These are phyloP conservation scores for Paralvinella palmiformis DNA, from an alignment of 1,140 invertebrate species.

Conservation along the genomic window DNA sequence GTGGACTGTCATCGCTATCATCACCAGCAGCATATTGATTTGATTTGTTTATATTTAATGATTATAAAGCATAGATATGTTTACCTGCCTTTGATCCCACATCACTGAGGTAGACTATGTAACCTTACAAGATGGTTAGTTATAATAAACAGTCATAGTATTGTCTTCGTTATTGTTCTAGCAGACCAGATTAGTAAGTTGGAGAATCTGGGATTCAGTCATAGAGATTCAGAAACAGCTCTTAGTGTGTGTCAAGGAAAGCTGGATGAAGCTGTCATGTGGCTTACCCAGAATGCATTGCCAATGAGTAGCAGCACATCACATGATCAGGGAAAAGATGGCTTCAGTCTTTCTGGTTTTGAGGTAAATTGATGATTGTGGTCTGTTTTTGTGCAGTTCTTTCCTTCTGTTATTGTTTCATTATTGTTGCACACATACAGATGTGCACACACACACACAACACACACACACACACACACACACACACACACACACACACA, in stretches of 20 bases:
- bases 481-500: not conserved
- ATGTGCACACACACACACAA: not conserved
- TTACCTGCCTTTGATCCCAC: too few relatives aligned
- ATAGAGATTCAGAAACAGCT: constrained; percentile 65
- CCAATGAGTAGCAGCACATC: constrained; percentile 15
- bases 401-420: too few relatives aligned
- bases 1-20: too few relatives aligned
- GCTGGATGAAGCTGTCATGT: constrained; percentile 75
- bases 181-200: constrained; percentile 54
- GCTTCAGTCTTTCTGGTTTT: constrained; percentile 25
- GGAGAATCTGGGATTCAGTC: constrained; percentile 64
- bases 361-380: constrained; percentile 29
- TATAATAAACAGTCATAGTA: too few relatives aligned
- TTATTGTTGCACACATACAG: too few relatives aligned
- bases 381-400: not conserved
- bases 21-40: too few relatives aligned
- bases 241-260: constrained; percentile 62
- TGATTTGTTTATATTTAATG: too few relatives aligned
- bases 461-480: not conserved
- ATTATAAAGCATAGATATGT: too few relatives aligned
- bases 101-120: too few relatives aligned
- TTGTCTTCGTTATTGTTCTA: not conserved
- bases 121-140: too few relatives aligned
- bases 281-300: constrained; percentile 64
- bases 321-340: constrained; percentile 9